Conservation (phyloP, 2,113 vertebrate genomes). For the Dicerorhinus sumatrensis region DNA sequence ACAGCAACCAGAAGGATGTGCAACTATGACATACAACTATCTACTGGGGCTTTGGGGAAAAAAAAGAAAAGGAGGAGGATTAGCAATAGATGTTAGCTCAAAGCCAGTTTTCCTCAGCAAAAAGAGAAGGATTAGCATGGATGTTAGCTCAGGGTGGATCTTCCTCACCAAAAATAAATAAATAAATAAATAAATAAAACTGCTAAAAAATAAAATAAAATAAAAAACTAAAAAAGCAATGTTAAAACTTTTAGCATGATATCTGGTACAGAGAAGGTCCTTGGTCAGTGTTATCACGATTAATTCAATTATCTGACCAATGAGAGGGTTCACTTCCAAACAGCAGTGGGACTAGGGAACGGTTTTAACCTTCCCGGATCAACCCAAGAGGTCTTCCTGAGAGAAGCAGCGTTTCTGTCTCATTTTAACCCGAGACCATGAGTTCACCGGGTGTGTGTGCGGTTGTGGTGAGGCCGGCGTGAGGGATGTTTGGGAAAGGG, state of each 20-base stretch:
- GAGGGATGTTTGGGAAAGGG: background rate
- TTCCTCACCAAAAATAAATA: too few relatives aligned
- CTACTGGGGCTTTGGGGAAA: too few relatives aligned
- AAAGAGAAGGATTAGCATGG: too few relatives aligned
- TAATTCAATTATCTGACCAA: background rate
- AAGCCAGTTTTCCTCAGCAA: too few relatives aligned
- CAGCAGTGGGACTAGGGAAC: background rate
- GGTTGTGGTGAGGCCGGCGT: accelerated
- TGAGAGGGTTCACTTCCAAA: background rate
- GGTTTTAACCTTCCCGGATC: background rate
- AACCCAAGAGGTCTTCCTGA: constrained; percentile 43
- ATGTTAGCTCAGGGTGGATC: too few relatives aligned
- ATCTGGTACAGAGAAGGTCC: background rate
- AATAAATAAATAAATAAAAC: too few relatives aligned
- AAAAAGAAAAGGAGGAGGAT: too few relatives aligned
- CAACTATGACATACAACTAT: too few relatives aligned
- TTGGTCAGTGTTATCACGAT: background rate
- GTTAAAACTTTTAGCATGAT: background rate
- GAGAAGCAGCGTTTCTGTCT: constrained; percentile 2
- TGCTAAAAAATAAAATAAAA: too few relatives aligned
- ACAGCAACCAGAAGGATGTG: too few relatives aligned
- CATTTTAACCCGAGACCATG: background rate
- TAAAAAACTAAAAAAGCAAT: background rate
- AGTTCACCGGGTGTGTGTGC: background rate
- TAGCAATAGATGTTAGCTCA: too few relatives aligned